These are phyloP conservation scores for Piscicola geometra DNA, from an alignment of 2,888 invertebrate genomes.

Conservation along the genomic window DNA sequence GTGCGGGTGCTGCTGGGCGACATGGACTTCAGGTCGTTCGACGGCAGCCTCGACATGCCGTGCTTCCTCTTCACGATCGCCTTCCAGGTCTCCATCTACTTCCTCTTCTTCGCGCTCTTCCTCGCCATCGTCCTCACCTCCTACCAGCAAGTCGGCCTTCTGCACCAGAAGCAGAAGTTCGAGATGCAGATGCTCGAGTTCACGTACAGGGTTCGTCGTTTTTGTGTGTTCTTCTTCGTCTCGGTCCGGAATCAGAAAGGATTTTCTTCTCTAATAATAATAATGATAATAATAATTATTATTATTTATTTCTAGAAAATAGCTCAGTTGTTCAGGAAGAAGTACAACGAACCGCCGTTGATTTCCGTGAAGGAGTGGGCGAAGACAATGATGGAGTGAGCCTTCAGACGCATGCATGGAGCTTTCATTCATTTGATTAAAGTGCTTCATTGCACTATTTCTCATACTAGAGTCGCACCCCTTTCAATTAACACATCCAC, in stretches of 20 bases:
- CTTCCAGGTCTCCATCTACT: slow-evolving; percentile 25
- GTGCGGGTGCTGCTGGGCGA: slow-evolving; percentile 27
- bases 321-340: slow-evolving; percentile 33
- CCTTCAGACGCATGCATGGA: too few relatives aligned
- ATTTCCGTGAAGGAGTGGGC: slow-evolving; percentile 32
- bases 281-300: too few relatives aligned
- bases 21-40: slow-evolving; percentile 15
- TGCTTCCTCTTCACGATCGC: slow-evolving; percentile 2
- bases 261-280: too few relatives aligned
- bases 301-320: slow-evolving; percentile 31
- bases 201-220: slow-evolving; percentile 20
- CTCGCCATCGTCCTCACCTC: slow-evolving; percentile 28
- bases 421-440: background rate
- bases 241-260: too few relatives aligned
- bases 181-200: slow-evolving; percentile 34
- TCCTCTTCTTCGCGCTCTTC: slow-evolving; percentile 27
- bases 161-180: slow-evolving; percentile 33
- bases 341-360: slow-evolving; percentile 32
- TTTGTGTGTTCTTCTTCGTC: background rate
- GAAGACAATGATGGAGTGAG: slow-evolving; percentile 31
- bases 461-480: too few relatives aligned
- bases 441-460: too few relatives aligned
- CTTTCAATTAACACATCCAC: too few relatives aligned
- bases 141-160: slow-evolving; percentile 19
- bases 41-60: background rate